These are phyloP conservation scores for Helicoverpa armigera DNA, from an alignment of 1,140 invertebrate species.

Conservation along the genomic window DNA sequence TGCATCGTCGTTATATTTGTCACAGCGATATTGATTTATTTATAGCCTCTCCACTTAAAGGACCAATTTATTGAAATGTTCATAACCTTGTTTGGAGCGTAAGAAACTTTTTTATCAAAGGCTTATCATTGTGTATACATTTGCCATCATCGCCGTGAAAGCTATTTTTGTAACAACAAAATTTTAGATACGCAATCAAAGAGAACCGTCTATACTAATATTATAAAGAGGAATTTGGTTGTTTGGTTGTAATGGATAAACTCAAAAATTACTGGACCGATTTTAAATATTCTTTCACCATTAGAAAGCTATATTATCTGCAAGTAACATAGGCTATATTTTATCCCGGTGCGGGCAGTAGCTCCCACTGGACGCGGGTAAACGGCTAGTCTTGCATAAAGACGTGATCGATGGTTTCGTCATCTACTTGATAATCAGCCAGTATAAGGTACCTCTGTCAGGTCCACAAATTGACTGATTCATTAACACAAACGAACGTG, in stretches of 20 bases:
- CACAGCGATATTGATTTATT: background rate
- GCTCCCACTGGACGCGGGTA: too few species aligned
- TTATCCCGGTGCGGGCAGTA: too few species aligned
- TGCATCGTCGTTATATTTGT: background rate
- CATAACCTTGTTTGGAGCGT: background rate
- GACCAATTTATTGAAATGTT: background rate
- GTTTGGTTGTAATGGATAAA: too few species aligned
- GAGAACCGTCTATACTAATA: background rate
- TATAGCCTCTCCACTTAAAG: constrained; percentile 7
- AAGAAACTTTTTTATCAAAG: constrained; percentile 26
- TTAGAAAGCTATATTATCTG: too few species aligned
- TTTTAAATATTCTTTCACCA: too few species aligned
- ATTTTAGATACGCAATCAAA: background rate
- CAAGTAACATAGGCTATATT: too few species aligned
- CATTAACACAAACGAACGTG: constrained; percentile 60
- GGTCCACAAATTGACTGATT: constrained; percentile 53
- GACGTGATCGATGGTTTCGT: constrained; percentile 42
- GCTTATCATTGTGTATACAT: constrained; percentile 18
- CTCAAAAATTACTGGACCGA: too few species aligned
- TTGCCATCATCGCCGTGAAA: constrained; percentile 3
- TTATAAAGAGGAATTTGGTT: too few species aligned
- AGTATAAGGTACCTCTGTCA: constrained; percentile 9
- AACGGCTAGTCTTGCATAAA: background rate
- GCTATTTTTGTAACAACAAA: constrained; percentile 22
- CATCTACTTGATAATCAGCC: constrained; percentile 20